phyloP scores from a whole-genome alignment of 35 echinoderm and acorn worm species.

The Chiridota heheva region DNA sequence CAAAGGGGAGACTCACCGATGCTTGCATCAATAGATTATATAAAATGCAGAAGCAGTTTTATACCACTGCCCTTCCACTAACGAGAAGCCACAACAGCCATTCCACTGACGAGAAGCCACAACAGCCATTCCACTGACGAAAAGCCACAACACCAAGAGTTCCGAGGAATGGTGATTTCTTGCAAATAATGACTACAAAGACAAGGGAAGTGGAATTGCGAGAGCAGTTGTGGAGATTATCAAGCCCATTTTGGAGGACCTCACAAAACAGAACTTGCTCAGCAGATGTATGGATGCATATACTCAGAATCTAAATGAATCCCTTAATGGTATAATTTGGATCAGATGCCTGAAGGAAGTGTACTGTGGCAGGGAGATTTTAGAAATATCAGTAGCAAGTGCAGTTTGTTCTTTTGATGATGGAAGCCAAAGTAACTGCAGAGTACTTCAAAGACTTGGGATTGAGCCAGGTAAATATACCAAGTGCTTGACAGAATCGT shows the following conservation, averaged over 20 bases:
- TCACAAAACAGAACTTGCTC: not conserved
- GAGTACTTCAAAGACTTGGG: no score
- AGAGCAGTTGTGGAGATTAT: constrained; percentile 1
- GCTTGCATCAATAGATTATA: no score
- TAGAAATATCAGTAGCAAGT: not conserved
- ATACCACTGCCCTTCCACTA: constrained; percentile 17
- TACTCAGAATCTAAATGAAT: constrained; percentile 34
- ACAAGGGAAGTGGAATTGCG: not conserved
- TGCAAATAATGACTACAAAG: not conserved
- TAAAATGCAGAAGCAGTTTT: not conserved
- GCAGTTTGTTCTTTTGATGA: constrained; percentile 7
- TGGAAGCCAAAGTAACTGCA: not conserved
- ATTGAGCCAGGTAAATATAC: no score
- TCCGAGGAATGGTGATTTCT: not conserved
- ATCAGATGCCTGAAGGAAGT: not conserved
- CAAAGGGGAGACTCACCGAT: no score
- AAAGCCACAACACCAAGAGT: not conserved
- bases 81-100: no score
- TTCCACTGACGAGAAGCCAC: no score
- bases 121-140: constrained; percentile 23
- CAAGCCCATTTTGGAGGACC: constrained; percentile 3
- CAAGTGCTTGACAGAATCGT: no score
- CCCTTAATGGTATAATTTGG: constrained; percentile 24
- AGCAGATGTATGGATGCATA: constrained; percentile 1
- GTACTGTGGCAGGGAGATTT: constrained; percentile 1